These are phyloP conservation scores for Copidosoma aretas DNA, from an alignment of 2,888 invertebrate species.

Conservation along the genomic window DNA sequence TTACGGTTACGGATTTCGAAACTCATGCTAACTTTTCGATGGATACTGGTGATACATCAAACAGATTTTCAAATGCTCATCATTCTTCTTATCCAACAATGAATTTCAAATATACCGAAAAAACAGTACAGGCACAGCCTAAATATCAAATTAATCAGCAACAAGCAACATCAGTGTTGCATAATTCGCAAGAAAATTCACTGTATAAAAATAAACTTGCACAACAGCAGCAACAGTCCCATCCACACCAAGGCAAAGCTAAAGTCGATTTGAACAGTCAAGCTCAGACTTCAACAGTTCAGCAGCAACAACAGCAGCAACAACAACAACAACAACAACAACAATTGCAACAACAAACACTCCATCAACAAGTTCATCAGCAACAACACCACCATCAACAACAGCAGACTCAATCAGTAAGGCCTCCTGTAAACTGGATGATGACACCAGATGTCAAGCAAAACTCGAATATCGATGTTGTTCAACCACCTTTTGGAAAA, in stretches of 20 bases:
- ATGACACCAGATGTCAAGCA: conserved; percentile 66
- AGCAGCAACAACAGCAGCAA: conserved; percentile 36
- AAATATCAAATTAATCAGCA: conserved; percentile 55
- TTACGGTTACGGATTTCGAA: conserved; percentile 53
- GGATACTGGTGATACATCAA: conserved; percentile 44
- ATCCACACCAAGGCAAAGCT: conserved; percentile 39
- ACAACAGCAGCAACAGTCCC: conserved; percentile 44
- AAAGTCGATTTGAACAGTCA: conserved; percentile 22
- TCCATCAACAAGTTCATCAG: too few species aligned
- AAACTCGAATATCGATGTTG: conserved; percentile 61
- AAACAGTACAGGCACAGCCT: conserved; percentile 50
- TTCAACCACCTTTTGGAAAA: conserved; percentile 63
- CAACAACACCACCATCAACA: conserved; percentile 44
- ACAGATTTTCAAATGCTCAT: conserved; percentile 50
- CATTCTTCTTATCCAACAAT: conserved; percentile 53
- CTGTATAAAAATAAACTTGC: conserved; percentile 47
- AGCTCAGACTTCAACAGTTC: conserved; percentile 45
- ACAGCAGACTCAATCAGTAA: conserved; percentile 56
- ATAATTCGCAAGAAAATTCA: conserved; percentile 47
- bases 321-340: conserved; percentile 46
- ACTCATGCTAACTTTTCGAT: conserved; percentile 54
- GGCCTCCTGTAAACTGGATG: conserved; percentile 70
- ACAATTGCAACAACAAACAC: conserved; percentile 39
- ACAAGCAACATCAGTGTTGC: conserved; percentile 48
- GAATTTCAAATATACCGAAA: conserved; percentile 56